phyloP scores from a whole-genome alignment of 35 echinoderm and acorn worm species.

The Hemicentrotus pulcherrimus region DNA sequence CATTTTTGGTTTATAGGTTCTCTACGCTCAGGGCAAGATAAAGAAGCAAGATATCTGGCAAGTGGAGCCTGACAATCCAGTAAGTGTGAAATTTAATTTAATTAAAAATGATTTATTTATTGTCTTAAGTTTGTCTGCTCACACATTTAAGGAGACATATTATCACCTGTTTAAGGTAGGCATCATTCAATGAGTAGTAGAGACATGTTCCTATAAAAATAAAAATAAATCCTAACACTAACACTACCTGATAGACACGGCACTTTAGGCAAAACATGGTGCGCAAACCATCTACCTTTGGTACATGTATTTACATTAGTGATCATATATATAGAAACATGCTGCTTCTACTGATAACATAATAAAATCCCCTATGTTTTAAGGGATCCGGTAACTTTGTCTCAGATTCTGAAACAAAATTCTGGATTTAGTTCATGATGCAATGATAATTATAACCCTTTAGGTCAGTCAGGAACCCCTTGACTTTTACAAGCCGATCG shows the following conservation, averaged over 20 bases:
- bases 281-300: too few species aligned
- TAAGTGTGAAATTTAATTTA: conserved; percentile 33
- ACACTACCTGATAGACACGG: not conserved
- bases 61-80: conserved; percentile 57
- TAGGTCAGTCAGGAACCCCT: too few species aligned
- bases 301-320: too few species aligned
- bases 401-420: too few species aligned
- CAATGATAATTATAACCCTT: too few species aligned
- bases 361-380: too few species aligned
- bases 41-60: conserved; percentile 68
- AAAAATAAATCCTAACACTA: not conserved
- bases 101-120: not conserved
- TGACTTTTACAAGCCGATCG: too few species aligned
- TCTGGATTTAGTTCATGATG: too few species aligned
- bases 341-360: too few species aligned
- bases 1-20: conserved; percentile 51
- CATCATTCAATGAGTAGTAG: not conserved
- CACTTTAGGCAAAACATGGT: not conserved
- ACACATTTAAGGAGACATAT: not conserved
- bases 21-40: conserved; percentile 58
- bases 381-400: too few species aligned
- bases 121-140: not conserved
- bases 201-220: not conserved
- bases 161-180: not conserved
- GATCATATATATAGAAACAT: too few species aligned